A percentile compares a stretch with the other conserved stretches of the same genome.
phyloP scores from a whole-genome alignment of 2,888 invertebrate species.

The Yponomeuta cagnagella region DNA sequence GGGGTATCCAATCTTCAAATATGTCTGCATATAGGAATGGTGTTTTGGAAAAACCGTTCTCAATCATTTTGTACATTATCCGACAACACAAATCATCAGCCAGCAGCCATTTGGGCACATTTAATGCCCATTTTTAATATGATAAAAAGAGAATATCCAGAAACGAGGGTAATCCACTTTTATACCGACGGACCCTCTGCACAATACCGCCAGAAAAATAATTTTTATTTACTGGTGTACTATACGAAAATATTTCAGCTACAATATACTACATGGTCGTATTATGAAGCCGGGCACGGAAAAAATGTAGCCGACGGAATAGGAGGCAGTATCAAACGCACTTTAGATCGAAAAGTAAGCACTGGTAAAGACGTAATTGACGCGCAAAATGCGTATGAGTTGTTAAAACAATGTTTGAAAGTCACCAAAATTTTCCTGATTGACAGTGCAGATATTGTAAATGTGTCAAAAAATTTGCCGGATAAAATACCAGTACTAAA shows the following conservation, averaged over 20 bases:
- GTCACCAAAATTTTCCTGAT: constrained; percentile 23
- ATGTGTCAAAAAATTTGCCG: constrained; percentile 22
- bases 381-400: constrained; percentile 17
- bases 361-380: constrained; percentile 19
- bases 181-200: constrained; percentile 17
- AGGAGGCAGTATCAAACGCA: constrained; percentile 18
- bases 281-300: constrained; percentile 19
- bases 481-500: constrained; percentile 19
- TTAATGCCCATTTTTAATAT: constrained; percentile 6
- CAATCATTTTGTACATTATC: constrained; percentile 20
- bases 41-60: constrained; percentile 17
- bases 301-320: constrained; percentile 22
- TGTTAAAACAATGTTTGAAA: constrained; percentile 20
- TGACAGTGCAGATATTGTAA: constrained; percentile 20
- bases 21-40: constrained; percentile 14
- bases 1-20: constrained; percentile 16
- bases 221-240: constrained; percentile 16
- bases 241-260: constrained; percentile 14
- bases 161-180: constrained; percentile 12
- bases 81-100: constrained; percentile 12
- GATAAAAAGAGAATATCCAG: constrained; percentile 5
- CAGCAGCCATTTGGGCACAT: constrained; percentile 15
- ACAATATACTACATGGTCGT: constrained; percentile 17
- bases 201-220: constrained; percentile 21
- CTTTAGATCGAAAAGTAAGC: constrained; percentile 16